Evolutionary conservation across 1,140 invertebrate species (phyloP), one percentile per base, ranked within the genome.

Genomic region (Dendrolimus punctatus): DNA sequence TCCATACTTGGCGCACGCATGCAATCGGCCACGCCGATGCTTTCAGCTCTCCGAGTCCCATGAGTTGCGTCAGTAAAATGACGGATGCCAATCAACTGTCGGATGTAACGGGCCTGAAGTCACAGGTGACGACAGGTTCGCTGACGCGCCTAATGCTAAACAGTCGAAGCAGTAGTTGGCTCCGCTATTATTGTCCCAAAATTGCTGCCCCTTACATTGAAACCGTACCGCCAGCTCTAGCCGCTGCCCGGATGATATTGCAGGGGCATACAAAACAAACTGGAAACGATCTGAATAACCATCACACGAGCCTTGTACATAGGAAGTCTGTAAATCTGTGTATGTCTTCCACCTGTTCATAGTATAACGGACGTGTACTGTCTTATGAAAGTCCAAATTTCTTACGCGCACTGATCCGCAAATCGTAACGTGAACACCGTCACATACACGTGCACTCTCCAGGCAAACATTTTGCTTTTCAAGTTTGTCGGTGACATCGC

Each of bases 311-410:
- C 95, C 94, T 42, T 91, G 89, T 40, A 97, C 92, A 76, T 98
- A 98, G 5, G 89, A 92, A 0, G 95, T 92, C 65, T 92, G 91
- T 50, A 96, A 86, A 64, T 99, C 97, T 39, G 91, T 91, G 77
- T 91, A 95, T 39, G 92, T 95, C 53, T 89, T 89, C 97, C 97
- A 99, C 23, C 91, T 90, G 77, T 98, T 95, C 60, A 94, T 88
- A 0, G 94, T 94, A 78, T 97, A 98, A 45, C 97, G 90, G 43
- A 98, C 90, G 63, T 94, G 91, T 8, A 98, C 96, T 36, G 91
- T 92, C 87, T 99, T 99, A 71, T 98, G 92, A 80, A 95, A 99
- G 73, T 95, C 93, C 45, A 98, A 80, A 82, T 98, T 99, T 43
- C 95, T 87, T 6, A 98, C 97, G 37, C 96, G 90, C 4, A 98